Base-by-base conservation (phyloP, 2,113 vertebrate genomes). In the Chionodraco myersi region DNA sequence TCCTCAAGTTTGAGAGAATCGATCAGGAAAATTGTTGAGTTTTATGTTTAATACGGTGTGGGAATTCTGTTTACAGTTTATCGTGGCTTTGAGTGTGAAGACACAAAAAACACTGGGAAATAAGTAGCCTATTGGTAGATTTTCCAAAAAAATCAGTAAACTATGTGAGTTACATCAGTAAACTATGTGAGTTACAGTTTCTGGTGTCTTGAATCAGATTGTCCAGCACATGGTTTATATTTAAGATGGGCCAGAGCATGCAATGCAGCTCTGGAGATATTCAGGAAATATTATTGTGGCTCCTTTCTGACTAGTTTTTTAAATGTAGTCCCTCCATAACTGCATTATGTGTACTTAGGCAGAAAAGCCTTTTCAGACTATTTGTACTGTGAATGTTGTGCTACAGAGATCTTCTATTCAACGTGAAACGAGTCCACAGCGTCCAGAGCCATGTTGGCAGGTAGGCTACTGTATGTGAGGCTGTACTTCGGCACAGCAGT, bases 171-270 rank as follows among this genome's bases (percentile, higher is more conserved):
- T n/a, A n/a, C n/a, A 71, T 68, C 23, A 2, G 18, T 8, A 2
- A 45, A 12, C 44, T 51, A 45, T 60, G 71, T 75, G 61, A 44
- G 54, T 56, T 83, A 88, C 48, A 81, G 56, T 51, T 78, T 41
- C 56, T 59, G 64, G 75, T 84, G 62, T 56, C 52, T 81, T 86
- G 85, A 92, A 81, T 93, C 89, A 91, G 51, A 90, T 64, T 90
- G 91, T 94, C 89, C 91, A 94, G 91, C 79, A 70, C 75, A 80
- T 82, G 80, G 83, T 91, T 90, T 91, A 88, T 91, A 90, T 86
- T 89, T 88, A 84, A 85, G 79, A 92, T 77, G 83, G 83, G 89
- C 83, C 79, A 36, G 64, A 82, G 60, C 62, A 74, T 76, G 66
- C 78, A 69, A 75, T 61, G 18, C 69, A 56, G 72, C 83, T 30